A percentile compares a stretch with the other conserved stretches of the same genome.
Conservation (phyloP, 2,113 vertebrate genomes). For the Collichthys lucidus region DNA sequence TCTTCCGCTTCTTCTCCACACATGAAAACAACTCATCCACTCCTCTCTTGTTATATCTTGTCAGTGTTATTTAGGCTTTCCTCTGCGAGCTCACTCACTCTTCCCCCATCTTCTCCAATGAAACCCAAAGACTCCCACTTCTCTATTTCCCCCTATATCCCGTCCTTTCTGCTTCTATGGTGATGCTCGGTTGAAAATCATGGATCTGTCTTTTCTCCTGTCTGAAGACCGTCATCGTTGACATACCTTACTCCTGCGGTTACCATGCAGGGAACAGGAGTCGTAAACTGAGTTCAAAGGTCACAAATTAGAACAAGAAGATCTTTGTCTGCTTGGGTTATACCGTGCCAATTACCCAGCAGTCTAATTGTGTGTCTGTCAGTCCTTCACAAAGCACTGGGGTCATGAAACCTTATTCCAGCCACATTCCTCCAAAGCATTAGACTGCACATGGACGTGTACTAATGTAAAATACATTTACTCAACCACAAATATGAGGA, state of each 20-base stretch:
- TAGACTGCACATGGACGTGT: constrained; percentile 12
- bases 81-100: constrained; percentile 20
- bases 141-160: constrained; percentile 36
- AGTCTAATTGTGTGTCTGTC: constrained; percentile 23
- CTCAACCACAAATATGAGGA: neutral
- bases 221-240: constrained; percentile 13
- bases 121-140: constrained; percentile 40
- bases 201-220: constrained; percentile 14
- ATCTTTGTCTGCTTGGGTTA: constrained; percentile 36
- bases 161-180: constrained; percentile 22
- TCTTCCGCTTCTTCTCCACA: constrained; percentile 40
- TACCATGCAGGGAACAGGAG: constrained; percentile 13
- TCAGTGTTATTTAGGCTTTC: constrained; percentile 29
- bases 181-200: constrained; percentile 32
- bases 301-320: constrained; percentile 50
- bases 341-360: constrained; percentile 41
- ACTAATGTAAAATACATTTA: neutral
- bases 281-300: constrained; percentile 49
- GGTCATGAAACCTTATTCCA: constrained; percentile 28
- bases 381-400: constrained; percentile 33
- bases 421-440: constrained; percentile 34
- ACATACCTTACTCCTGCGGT: constrained; percentile 37
- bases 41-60: constrained; percentile 38
- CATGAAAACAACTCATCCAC: constrained; percentile 56
- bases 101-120: constrained; percentile 23